Evolutionary conservation across 2,888 invertebrate genomes (phyloP), one percentile per base, ranked within the genome.

Genomic region (Rhagonycha fulva): DNA sequence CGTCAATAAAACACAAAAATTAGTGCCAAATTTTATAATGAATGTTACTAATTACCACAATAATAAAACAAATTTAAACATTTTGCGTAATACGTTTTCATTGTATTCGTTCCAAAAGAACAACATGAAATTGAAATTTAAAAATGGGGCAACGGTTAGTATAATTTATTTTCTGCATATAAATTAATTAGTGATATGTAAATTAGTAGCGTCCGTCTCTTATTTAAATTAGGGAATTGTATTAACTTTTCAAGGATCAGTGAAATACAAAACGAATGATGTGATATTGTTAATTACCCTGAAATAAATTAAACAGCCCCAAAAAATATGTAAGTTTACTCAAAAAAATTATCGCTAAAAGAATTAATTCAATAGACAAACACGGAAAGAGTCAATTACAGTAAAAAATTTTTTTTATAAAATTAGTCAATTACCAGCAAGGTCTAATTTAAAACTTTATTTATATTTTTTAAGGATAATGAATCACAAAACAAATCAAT

Each of bases 11-110:
- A 70, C 47, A 23, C 11, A 14, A 32, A 68, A 68, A 60, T 26
- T 67, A 68, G 72, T 72, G 72, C 72, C 71, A 71, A 71, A 14
- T 19, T 12, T 66, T 63, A 71, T n/a, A 32, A 63, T 14, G 12
- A 71, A 63, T 28, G 63, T 63, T 11, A 66, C 14, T 30, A 71
- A 26, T 14, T 30, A 60, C n/a, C 47, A 68, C 28, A 11, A 68
- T 68, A 11, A 68, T 19, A 28, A 28, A 26, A 68, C 11, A 28
- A 68, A 47, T 47, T 47, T 47, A 47, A 47, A 47, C 12, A 47
- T 47, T 47, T 47, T 47, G n/a, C 47, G 47, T 47, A 47, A 47
- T n/a, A 47, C 47, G n/a, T n/a, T 47, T 47, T n/a, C n/a, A n/a
- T 47, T 47, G n/a, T n/a, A 47, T 47, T 47, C 47, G n/a, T 12